phyloP scores from a whole-genome alignment of 2,797 vertebrate species.

The Microctenopoma steveboyesi region DNA sequence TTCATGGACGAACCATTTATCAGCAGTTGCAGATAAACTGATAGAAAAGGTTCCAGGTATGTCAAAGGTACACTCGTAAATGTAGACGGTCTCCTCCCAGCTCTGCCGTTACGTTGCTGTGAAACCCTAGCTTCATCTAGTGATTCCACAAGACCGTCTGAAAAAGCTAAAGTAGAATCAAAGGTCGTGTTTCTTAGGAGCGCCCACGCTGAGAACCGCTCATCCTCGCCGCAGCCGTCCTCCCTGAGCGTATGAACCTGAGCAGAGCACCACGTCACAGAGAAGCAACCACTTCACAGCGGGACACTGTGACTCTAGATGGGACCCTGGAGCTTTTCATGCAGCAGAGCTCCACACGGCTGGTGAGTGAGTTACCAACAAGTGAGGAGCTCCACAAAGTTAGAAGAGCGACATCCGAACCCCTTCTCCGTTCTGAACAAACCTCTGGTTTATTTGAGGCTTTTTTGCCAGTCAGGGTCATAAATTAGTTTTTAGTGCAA shows the following conservation, averaged over 20 bases:
- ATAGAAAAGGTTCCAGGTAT: no score
- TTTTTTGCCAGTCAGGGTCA: background rate
- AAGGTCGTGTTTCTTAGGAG: no score
- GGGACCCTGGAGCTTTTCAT: slow-evolving; percentile 46
- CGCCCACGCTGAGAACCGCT: slow-evolving; percentile 5
- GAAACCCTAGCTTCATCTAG: no score
- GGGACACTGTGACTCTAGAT: slow-evolving; percentile 35
- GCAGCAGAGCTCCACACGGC: background rate
- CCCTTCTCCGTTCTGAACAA: background rate
- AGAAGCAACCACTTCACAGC: background rate
- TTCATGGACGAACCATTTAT: no score
- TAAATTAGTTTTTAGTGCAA: background rate
- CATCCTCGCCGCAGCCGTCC: slow-evolving; percentile 18
- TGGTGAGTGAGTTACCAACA: background rate
- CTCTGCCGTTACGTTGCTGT: no score
- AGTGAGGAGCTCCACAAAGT: slow-evolving; percentile 2
- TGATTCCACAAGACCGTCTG: background rate
- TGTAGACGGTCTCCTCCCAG: no score
- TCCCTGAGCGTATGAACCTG: slow-evolving; percentile 47
- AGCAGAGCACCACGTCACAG: slow-evolving; percentile 41
- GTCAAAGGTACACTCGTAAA: no score
- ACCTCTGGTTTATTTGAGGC: background rate
- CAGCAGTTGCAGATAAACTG: no score
- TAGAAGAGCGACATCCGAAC: slow-evolving; percentile 38
- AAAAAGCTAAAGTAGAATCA: background rate